Evolutionary conservation across 2,113 vertebrate genomes (phyloP).

Genomic region (Lophochroa leadbeateri): DNA sequence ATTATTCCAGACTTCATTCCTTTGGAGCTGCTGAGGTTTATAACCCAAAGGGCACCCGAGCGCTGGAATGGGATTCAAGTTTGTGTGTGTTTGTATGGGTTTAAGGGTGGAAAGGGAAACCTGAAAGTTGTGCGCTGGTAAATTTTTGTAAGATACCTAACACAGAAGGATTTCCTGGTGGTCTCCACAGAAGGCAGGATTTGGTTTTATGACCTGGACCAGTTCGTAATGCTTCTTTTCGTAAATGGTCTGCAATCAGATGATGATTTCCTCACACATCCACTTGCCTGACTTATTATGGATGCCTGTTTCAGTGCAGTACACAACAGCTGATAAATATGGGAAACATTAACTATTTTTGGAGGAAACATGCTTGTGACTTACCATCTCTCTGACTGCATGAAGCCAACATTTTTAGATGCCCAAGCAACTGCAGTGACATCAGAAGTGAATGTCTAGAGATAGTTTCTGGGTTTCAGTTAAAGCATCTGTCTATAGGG

Average conservation of each 20-base stretch:
- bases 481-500: not conserved
- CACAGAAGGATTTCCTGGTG: not conserved
- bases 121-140: not conserved
- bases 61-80: not conserved
- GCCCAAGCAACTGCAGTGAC: not conserved
- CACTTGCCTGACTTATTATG: not conserved
- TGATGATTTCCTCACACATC: not conserved
- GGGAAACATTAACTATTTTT: not conserved
- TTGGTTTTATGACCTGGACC: not conserved
- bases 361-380: not conserved
- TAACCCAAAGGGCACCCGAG: not conserved
- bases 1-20: not conserved
- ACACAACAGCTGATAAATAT: not conserved
- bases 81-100: not conserved
- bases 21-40: not conserved
- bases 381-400: not conserved
- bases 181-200: not conserved
- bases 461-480: not conserved
- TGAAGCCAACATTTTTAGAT: not conserved
- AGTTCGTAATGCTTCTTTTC: not conserved
- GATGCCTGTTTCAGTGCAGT: fast-evolving
- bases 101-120: not conserved
- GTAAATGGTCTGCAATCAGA: not conserved
- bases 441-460: not conserved
- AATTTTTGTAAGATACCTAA: not conserved